Base-by-base conservation (phyloP, 2,888 invertebrate genomes). In the Gisinianus flammeolus region DNA sequence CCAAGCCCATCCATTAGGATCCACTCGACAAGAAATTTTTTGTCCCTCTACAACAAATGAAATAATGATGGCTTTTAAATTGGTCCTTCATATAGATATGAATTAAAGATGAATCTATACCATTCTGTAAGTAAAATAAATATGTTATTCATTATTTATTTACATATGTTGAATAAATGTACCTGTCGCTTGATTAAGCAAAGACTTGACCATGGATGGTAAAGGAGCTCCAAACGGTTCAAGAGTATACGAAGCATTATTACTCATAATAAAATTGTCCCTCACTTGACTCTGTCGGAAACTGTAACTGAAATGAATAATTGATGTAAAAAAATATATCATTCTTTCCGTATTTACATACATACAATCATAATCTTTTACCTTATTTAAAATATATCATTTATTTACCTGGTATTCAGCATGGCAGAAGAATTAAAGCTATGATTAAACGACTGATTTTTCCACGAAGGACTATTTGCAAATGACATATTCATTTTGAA, bases 1-100 rank as follows among this genome's bases (percentile, higher is more conserved):
- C 94, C 94, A 93, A 80, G 92, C 93, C 93, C 93, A 94, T 0
- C 93, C 93, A 83, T 91, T 90, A 0, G 89, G 87, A 0, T 92
- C 92, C 79, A 93, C 87, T 30, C 90, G 90, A 0, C 91, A 92
- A 80, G 91, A 91, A 33, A 91, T 90, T 22, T 80, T 83, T 26
- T 70, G 66, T 8, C 35, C 56, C 24, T 77, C 75, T 79, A 31
- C 30, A 19, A 8, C 35, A 24, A 44, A 44, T 24, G 5, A 72
- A 62, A 72, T 30, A 69, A 30, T 5, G n/a, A 67, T 24, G 24
- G 19, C 12, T 4, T 44, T 2, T 19, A 44, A 44, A 44, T 44
- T 2, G n/a, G n/a, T n/a, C n/a, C n/a, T n/a, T n/a, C n/a, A n/a
- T n/a, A n/a, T n/a, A n/a, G n/a, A n/a, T n/a, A n/a, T n/a, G n/a